Percentiles rank a stretch among this genome's conserved stretches.
Evolutionary conservation across 2,113 vertebrate species (phyloP).

Genomic region (Protomyctophum bolini): DNA sequence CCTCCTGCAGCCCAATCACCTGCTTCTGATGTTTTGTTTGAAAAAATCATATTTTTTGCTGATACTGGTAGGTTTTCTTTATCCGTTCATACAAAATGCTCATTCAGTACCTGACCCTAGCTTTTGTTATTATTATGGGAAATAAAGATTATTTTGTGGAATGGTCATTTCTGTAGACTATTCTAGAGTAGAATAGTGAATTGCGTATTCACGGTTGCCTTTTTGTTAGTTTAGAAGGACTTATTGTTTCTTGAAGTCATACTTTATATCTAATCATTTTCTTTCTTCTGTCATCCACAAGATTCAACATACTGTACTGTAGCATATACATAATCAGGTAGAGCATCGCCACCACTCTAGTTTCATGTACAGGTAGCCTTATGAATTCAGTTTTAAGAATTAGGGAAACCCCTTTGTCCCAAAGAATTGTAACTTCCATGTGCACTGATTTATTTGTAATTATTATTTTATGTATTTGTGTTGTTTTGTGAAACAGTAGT

Average conservation of each 20-base stretch:
- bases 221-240: background rate
- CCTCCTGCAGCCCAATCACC: slow-evolving; percentile 30
- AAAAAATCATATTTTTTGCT: background rate
- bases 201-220: background rate
- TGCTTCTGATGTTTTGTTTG: background rate
- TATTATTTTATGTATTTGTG: slow-evolving; percentile 25
- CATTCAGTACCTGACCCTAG: background rate
- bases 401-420: slow-evolving; percentile 19
- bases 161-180: background rate
- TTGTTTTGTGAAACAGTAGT: slow-evolving; percentile 43
- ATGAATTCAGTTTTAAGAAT: slow-evolving; percentile 13
- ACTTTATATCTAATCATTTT: background rate
- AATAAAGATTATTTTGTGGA: slow-evolving; percentile 23
- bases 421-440: slow-evolving; percentile 38
- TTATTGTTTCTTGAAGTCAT: background rate
- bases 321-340: slow-evolving; percentile 2
- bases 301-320: background rate
- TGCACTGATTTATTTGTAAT: slow-evolving; percentile 67
- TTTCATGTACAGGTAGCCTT: slow-evolving; percentile 19
- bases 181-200: too few species aligned
- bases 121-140: background rate
- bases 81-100: background rate
- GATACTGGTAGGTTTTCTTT: slow-evolving; percentile 11
- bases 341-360: slow-evolving; percentile 26
- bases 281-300: slow-evolving; percentile 19